A percentile compares a stretch with the other conserved stretches of the same genome.
These are phyloP conservation scores for Craseonycteris thonglongyai DNA, from an alignment of 2,113 vertebrate species.

Conservation along the genomic window DNA sequence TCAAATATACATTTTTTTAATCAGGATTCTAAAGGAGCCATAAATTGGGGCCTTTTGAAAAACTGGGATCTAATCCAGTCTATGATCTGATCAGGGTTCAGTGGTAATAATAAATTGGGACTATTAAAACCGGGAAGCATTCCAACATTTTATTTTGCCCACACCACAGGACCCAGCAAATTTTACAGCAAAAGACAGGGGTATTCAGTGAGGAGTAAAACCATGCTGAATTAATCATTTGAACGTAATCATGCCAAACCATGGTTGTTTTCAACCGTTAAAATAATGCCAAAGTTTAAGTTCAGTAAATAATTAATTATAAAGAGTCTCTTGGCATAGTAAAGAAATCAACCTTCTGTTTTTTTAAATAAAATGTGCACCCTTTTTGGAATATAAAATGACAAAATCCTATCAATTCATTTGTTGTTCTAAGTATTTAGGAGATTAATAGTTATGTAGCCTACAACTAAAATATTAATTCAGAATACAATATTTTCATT, in stretches of 20 bases:
- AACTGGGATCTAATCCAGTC: slow-evolving; percentile 84
- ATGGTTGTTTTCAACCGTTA: slow-evolving; percentile 66
- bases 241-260: slow-evolving; percentile 69
- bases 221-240: slow-evolving; percentile 79
- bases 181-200: slow-evolving; percentile 76
- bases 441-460: background rate
- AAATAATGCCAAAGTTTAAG: slow-evolving; percentile 69
- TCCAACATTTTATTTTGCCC: slow-evolving; percentile 83
- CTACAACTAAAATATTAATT: slow-evolving; percentile 45
- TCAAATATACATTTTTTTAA: slow-evolving; percentile 82
- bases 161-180: slow-evolving; percentile 77
- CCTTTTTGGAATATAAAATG: slow-evolving; percentile 39
- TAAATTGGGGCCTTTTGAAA: slow-evolving; percentile 85
- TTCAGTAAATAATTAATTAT: slow-evolving; percentile 73
- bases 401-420: slow-evolving; percentile 14
- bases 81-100: slow-evolving; percentile 85
- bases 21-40: slow-evolving; percentile 80
- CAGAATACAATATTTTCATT: background rate
- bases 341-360: slow-evolving; percentile 66
- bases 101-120: slow-evolving; percentile 85
- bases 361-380: slow-evolving; percentile 48
- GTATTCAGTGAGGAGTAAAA: slow-evolving; percentile 74
- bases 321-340: slow-evolving; percentile 69
- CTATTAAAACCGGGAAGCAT: slow-evolving; percentile 84
- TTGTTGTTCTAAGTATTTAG: background rate